A percentile compares a stretch with the other conserved stretches of the same genome.
These are phyloP conservation scores for Pelosia muscerda DNA, from an alignment of 2,888 invertebrate genomes.

Conservation along the genomic window DNA sequence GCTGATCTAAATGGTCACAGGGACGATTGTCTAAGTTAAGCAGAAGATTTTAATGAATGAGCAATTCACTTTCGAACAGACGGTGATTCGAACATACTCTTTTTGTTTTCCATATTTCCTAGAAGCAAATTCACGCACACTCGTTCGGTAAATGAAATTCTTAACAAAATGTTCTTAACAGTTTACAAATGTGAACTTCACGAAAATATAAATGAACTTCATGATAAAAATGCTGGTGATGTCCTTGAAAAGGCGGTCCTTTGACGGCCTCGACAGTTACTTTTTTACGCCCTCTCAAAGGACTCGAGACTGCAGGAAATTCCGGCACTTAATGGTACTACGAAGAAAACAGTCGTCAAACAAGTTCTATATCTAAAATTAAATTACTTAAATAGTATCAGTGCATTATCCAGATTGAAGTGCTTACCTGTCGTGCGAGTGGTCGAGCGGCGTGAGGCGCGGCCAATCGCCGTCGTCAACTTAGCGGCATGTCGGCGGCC, in stretches of 20 bases:
- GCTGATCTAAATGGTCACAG: not conserved
- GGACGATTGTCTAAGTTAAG: slow-evolving; percentile 8
- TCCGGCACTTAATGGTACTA: too few species aligned
- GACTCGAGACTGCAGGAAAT: too few species aligned
- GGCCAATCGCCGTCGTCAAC: slow-evolving; percentile 83
- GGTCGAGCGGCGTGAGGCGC: slow-evolving; percentile 81
- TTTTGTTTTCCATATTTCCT: not conserved
- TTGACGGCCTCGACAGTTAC: too few species aligned
- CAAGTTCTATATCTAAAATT: too few species aligned
- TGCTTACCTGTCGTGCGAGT: slow-evolving; percentile 72
- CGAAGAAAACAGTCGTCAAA: too few species aligned
- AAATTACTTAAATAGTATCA: not conserved
- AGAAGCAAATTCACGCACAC: not conserved
- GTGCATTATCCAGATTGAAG: not conserved
- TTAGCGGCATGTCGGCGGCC: slow-evolving; percentile 74
- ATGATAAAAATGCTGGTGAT: too few species aligned
- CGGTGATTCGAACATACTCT: not conserved
- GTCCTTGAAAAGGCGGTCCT: too few species aligned
- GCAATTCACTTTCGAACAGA: not conserved
- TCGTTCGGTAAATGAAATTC: too few species aligned
- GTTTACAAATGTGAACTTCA: too few species aligned
- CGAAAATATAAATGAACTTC: too few species aligned
- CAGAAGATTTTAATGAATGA: slow-evolving; percentile 14
- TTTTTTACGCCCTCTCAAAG: too few species aligned
- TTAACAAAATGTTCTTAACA: too few species aligned